phyloP scores from a whole-genome alignment of 1,140 invertebrate genomes.

The Pseudoatta argentina region DNA sequence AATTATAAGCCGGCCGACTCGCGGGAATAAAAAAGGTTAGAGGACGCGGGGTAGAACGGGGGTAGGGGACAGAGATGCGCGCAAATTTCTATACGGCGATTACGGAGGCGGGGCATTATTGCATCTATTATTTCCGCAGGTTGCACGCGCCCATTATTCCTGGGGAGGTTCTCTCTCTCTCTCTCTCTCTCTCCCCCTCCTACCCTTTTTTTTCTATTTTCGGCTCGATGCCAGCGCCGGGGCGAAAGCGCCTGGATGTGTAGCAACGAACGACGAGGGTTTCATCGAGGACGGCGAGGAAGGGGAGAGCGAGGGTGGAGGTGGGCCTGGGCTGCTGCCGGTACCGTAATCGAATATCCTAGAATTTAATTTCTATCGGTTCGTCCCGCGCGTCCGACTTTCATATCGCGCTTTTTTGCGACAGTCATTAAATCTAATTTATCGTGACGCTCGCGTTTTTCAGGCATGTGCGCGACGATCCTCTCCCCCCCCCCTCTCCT shows the following conservation, averaged over 20 bases:
- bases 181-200: too few relatives aligned
- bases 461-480: slow-evolving; percentile 70
- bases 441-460: slow-evolving; percentile 81
- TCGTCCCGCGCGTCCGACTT: slow-evolving; percentile 84
- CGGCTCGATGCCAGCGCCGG: slow-evolving; percentile 65
- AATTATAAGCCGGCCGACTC: slow-evolving; percentile 62
- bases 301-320: slow-evolving; percentile 38
- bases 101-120: slow-evolving; percentile 68
- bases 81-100: slow-evolving; percentile 67
- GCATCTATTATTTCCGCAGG: slow-evolving; percentile 70
- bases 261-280: slow-evolving; percentile 71
- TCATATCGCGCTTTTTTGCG: slow-evolving; percentile 86
- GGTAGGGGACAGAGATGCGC: slow-evolving; percentile 49
- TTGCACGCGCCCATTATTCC: slow-evolving; percentile 69
- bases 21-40: slow-evolving; percentile 62
- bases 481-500: too few relatives aligned
- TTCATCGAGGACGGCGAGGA: slow-evolving; percentile 66
- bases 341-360: slow-evolving; percentile 85
- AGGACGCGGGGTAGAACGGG: slow-evolving; percentile 21
- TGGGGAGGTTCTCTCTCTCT: slow-evolving; percentile 49
- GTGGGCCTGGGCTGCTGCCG: slow-evolving; percentile 59
- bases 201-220: slow-evolving; percentile 55
- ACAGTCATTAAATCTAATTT: slow-evolving; percentile 86
- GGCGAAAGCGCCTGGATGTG: slow-evolving; percentile 68
- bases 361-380: slow-evolving; percentile 86